Evolutionary conservation across 1,140 invertebrate species (phyloP).

Genomic region (Tetramorium parvispinum): DNA sequence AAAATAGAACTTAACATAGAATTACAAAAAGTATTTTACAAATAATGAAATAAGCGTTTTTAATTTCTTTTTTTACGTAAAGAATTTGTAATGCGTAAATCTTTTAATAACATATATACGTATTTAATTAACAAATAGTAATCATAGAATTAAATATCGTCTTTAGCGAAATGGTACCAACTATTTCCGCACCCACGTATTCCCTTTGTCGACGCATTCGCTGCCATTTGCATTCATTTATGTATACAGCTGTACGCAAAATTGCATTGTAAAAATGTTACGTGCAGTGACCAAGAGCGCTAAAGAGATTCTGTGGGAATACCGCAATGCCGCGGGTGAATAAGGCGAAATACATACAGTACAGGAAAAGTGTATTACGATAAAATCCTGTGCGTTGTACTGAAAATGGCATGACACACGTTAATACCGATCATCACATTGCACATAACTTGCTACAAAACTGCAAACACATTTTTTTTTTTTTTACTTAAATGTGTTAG

Average conservation of each 20-base stretch:
- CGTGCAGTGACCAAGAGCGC: constrained; percentile 20
- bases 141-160: background rate
- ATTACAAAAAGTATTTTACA: background rate
- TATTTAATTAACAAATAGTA: no score
- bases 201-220: constrained; percentile 3
- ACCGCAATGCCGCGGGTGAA: background rate
- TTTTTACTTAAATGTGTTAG: background rate
- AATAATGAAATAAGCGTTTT: background rate
- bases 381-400: constrained; percentile 37
- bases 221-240: constrained; percentile 40
- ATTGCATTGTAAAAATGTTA: constrained; percentile 46
- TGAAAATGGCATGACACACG: constrained; percentile 3
- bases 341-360: constrained; percentile 20
- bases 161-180: constrained; percentile 1
- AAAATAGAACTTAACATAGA: background rate
- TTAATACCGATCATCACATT: constrained; percentile 3
- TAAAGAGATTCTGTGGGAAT: constrained; percentile 37
- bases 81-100: background rate
- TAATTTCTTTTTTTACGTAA: background rate
- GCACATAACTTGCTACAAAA: background rate
- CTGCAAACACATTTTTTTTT: background rate
- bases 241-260: constrained; percentile 16
- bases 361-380: constrained; percentile 53
- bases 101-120: background rate
- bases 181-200: constrained; percentile 10